Evolutionary conservation across 2,888 invertebrate genomes (phyloP), one percentile per base, ranked within the genome.

Genomic region (Gryllus longicercus): DNA sequence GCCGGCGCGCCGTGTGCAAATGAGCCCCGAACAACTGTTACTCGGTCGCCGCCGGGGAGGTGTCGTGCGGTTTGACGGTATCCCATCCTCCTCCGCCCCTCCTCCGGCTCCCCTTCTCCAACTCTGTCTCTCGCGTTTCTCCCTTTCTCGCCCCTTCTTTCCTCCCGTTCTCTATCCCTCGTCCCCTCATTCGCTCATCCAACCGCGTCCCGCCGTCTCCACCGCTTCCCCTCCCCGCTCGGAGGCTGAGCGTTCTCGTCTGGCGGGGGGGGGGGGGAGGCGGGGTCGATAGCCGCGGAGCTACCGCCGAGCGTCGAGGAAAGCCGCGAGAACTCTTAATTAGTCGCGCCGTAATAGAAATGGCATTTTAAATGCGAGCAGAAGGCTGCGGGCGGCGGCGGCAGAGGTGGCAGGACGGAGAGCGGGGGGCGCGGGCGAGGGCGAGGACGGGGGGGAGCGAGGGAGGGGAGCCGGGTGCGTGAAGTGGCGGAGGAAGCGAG

Each of bases 241-340:
- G 38, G 38, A 8, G 38, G 38, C 38, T 38, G 38, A 38, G 38
- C 38, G 38, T 38, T 38, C 38, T 38, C 63, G 12, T 63, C 63
- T 14, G 63, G 63, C 14, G 63, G 14, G 63, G 5, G 1, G n/a
- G 63, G 63, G n/a, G n/a, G 16, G 63, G n/a, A 2, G 63, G 8
- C 63, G n/a, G 8, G n/a, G 63, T 63, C 63, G 63, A 63, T 63
- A n/a, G 63, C 63, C n/a, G 16, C 16, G n/a, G 63, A 63, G n/a
- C 14, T n/a, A 16, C 16, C 63, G n/a, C 63, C 63, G 63, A n/a
- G 63, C 63, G 63, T 18, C 63, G 63, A 63, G 63, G n/a, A 63
- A n/a, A n/a, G 63, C 63, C 16, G n/a, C 63, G 63, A 63, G 63
- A 63, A 63, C 63, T 63, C 63, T 63, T 63, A 63, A 63, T 63